Evolutionary conservation across 2,888 invertebrate species (phyloP).

Genomic region (Parelbella ahira): DNA sequence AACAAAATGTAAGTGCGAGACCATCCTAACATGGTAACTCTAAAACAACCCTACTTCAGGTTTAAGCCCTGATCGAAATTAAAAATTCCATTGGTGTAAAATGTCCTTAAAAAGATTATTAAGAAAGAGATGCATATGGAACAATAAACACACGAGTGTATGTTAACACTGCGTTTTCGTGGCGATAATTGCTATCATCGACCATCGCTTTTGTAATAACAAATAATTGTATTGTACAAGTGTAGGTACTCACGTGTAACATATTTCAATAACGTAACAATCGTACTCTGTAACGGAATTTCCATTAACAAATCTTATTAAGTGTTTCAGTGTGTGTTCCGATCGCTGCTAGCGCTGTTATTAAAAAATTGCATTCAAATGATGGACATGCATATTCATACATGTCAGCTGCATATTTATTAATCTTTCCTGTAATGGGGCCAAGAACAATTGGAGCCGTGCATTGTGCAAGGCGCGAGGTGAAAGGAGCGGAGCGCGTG

Average conservation of each 20-base stretch:
- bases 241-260: slow-evolving; percentile 1
- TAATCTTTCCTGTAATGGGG: slow-evolving; percentile 36
- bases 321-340: slow-evolving; percentile 3
- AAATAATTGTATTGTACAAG: too few species aligned
- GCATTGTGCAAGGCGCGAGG: slow-evolving; percentile 38
- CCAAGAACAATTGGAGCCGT: slow-evolving; percentile 48
- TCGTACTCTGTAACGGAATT: background rate
- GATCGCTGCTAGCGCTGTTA: slow-evolving; percentile 4
- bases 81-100: too few species aligned
- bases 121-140: too few species aligned
- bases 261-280: slow-evolving; percentile 6
- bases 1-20: too few species aligned
- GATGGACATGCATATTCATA: slow-evolving; percentile 14
- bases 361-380: slow-evolving; percentile 23
- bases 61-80: too few species aligned
- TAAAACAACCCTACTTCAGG: too few species aligned
- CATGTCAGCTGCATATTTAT: slow-evolving; percentile 17
- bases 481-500: slow-evolving; percentile 45
- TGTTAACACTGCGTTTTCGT: too few species aligned
- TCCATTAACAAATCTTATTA: slow-evolving; percentile 3
- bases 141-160: too few species aligned
- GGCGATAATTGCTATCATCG: too few species aligned
- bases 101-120: too few species aligned
- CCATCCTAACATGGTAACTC: too few species aligned
- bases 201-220: too few species aligned